A percentile compares a stretch with the other conserved stretches of the same genome.
Conservation (phyloP, 1,140 invertebrate genomes). For the Drosophila pectinifera region DNA sequence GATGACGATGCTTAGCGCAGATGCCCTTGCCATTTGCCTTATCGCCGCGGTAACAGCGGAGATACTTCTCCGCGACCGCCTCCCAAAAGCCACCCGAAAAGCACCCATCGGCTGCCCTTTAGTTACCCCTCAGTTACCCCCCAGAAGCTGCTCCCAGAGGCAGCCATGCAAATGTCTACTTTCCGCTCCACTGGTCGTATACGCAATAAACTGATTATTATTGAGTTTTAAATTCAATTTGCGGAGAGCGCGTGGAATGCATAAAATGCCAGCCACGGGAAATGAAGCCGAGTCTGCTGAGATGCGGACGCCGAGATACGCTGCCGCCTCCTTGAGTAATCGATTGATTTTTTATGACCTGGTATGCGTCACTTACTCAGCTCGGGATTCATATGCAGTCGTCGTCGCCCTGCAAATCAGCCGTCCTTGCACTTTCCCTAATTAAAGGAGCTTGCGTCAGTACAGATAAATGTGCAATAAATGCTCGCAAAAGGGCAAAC, state of each 20-base stretch:
- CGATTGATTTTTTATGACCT: slow-evolving; percentile 49
- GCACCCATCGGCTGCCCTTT: background rate
- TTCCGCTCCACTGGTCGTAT: slow-evolving; percentile 50
- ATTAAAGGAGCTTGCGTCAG: slow-evolving; percentile 47
- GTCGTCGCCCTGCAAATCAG: slow-evolving; percentile 5
- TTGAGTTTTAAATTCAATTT: slow-evolving; percentile 63
- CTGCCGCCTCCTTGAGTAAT: slow-evolving; percentile 32
- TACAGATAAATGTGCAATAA: slow-evolving; percentile 19
- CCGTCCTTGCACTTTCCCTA: slow-evolving; percentile 45
- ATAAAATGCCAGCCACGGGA: slow-evolving; percentile 28
- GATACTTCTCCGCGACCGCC: slow-evolving; percentile 19
- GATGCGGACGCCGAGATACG: slow-evolving; percentile 17
- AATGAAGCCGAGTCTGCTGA: background rate
- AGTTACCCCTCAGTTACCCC: too few species aligned
- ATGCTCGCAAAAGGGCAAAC: slow-evolving; percentile 16
- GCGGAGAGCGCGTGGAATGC: slow-evolving; percentile 32
- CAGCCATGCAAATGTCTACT: slow-evolving; percentile 40
- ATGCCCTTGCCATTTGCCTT: slow-evolving; percentile 62
- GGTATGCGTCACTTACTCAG: slow-evolving; percentile 36
- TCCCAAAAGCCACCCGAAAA: background rate
- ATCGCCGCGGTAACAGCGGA: slow-evolving; percentile 35
- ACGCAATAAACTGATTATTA: slow-evolving; percentile 65
- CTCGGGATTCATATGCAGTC: slow-evolving; percentile 24
- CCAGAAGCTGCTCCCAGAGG: background rate
- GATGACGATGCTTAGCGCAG: slow-evolving; percentile 48